Percentiles rank a stretch among this genome's conserved stretches.
Conservation (phyloP, 2,113 vertebrate species). For the Caloenas nicobarica region DNA sequence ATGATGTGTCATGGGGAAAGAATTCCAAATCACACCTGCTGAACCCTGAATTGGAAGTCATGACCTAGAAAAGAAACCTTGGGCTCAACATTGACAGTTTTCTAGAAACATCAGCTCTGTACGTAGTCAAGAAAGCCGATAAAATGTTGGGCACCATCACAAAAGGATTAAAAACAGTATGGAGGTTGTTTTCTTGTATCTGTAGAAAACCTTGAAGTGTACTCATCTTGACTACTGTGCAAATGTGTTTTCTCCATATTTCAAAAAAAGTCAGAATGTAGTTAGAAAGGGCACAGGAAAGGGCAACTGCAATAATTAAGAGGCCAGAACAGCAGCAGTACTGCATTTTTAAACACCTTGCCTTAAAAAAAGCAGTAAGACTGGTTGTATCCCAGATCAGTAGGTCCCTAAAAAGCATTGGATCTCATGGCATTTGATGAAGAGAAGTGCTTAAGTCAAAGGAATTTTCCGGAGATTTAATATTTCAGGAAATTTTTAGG, state of each 20-base stretch:
- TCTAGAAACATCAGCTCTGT: not conserved
- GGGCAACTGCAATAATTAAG: not conserved
- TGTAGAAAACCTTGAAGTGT: not conserved
- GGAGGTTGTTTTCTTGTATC: not conserved
- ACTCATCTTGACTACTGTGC: not conserved
- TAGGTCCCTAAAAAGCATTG: not conserved
- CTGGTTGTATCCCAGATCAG: not conserved
- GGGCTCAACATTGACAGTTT: not conserved
- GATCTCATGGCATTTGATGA: not conserved
- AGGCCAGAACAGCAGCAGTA: not conserved
- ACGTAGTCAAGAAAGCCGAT: not conserved
- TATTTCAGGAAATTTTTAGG: not conserved
- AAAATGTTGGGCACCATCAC: not conserved
- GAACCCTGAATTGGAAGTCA: not conserved
- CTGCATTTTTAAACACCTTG: not conserved
- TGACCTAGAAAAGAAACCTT: not conserved
- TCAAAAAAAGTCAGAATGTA: not conserved
- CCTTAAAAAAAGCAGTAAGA: not conserved
- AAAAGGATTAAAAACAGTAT: not conserved
- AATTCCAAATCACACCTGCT: not conserved
- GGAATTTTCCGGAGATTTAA: not conserved
- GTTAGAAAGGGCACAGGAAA: not conserved
- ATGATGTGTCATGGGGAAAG: not conserved
- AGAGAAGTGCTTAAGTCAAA: not conserved
- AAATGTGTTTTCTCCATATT: not conserved